Evolutionary conservation across 2,113 vertebrate genomes (phyloP).

Genomic region (Apaloderma vittatum): DNA sequence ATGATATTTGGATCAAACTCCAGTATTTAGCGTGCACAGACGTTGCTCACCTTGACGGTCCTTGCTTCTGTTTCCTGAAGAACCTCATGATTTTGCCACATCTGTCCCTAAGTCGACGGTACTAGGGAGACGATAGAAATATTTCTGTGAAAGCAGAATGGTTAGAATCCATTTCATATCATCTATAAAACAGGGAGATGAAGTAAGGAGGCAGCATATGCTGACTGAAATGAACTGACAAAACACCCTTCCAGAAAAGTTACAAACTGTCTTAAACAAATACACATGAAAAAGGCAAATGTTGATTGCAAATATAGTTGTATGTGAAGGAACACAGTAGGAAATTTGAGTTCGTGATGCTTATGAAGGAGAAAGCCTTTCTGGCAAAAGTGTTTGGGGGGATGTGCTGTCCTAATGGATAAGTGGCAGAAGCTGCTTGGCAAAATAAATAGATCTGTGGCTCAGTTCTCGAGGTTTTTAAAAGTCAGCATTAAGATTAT

Average conservation of each 20-base stretch:
- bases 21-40: background rate
- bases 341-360: background rate
- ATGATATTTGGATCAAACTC: background rate
- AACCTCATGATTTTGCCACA: fast-evolving
- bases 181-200: background rate
- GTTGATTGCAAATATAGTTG: fast-evolving
- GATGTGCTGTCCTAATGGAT: background rate
- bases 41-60: background rate
- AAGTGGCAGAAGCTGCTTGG: background rate
- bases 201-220: background rate
- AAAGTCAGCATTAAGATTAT: background rate
- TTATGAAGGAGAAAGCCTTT: background rate
- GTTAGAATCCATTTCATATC: background rate
- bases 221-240: background rate
- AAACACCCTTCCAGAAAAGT: background rate
- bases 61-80: background rate
- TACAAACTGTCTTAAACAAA: background rate
- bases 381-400: background rate
- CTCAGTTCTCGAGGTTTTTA: background rate
- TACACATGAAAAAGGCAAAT: background rate
- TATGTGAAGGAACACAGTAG: background rate
- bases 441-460: background rate
- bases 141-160: background rate
- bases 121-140: background rate
- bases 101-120: fast-evolving